Evolutionary conservation across 2,888 invertebrate genomes (phyloP).

Genomic region (Euzophera pinguis): DNA sequence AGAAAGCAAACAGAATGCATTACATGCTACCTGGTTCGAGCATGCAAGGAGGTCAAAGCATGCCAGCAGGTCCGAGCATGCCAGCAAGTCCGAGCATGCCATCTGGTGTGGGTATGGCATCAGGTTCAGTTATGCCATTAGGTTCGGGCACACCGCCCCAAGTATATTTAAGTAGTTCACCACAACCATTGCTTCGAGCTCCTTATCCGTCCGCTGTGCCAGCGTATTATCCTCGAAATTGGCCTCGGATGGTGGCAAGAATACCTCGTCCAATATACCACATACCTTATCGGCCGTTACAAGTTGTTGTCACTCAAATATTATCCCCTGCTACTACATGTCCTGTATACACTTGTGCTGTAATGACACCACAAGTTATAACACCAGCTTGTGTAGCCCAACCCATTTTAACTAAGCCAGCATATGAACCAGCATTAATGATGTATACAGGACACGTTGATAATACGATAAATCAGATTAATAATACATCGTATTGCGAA

Average conservation of each 20-base stretch:
- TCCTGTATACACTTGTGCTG: neutral
- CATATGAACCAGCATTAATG: neutral
- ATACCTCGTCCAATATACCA: neutral
- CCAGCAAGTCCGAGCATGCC: too few species aligned
- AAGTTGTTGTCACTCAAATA: neutral
- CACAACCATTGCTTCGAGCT: too few species aligned
- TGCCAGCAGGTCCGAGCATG: too few species aligned
- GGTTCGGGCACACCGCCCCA: too few species aligned
- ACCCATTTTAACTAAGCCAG: neutral
- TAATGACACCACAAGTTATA: neutral
- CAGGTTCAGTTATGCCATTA: too few species aligned
- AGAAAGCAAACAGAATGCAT: too few species aligned
- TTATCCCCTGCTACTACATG: neutral
- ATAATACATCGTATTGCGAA: neutral
- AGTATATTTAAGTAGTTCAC: too few species aligned
- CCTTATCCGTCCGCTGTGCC: neutral
- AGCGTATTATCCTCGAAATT: neutral
- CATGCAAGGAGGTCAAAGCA: too few species aligned
- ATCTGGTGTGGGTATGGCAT: too few species aligned
- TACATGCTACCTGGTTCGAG: too few species aligned
- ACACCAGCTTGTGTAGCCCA: neutral
- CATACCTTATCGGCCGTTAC: neutral
- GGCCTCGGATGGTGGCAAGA: neutral
- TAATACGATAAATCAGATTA: neutral
- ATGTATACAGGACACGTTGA: neutral